Evolutionary conservation across 2,888 invertebrate genomes (phyloP), one percentile per base, ranked within the genome.

Genomic region (Acrocyrtus sp.): DNA sequence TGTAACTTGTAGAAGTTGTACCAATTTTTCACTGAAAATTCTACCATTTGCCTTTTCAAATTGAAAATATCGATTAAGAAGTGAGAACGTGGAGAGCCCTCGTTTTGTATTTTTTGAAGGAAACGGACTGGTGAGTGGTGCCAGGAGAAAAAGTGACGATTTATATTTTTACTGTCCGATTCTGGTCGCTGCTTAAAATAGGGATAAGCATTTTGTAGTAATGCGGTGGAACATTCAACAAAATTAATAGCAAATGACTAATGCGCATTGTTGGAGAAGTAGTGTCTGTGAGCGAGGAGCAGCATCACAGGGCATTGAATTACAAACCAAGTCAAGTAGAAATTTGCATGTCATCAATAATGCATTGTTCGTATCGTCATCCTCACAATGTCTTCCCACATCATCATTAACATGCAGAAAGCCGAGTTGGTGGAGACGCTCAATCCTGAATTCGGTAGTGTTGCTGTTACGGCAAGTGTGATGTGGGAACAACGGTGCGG

Each of bases 281-380:
- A 34, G 12, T 12, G 34, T n/a, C n/a, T n/a, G n/a, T n/a, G n/a
- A n/a, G n/a, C n/a, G n/a, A n/a, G n/a, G n/a, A n/a, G n/a, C n/a
- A n/a, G n/a, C n/a, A n/a, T n/a, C n/a, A n/a, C 17, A 53, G 27
- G 27, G 60, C 56, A 67, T 58, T 67, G 67, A 68, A 67, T 73
- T 67, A 73, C 61, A 73, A 62, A 73, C 22, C 72, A 67, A 73
- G 66, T 73, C 72, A 73, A 73, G 66, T 73, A 67, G 72, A 73
- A 73, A 73, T 73, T 73, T 73, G 72, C 72, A 73, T 73, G 72
- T 73, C 72, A 73, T 73, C 72, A 73, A 73, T 73, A 73, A 73
- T 73, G 66, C 61, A 73, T 73, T 66, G 66, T 66, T 67, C 66
- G 56, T 60, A 43, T 73, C 72, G 53, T 73, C 62, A 26, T 45